These are phyloP conservation scores for Mystacornis crossleyi DNA, from an alignment of 2,113 vertebrate genomes.

Conservation along the genomic window DNA sequence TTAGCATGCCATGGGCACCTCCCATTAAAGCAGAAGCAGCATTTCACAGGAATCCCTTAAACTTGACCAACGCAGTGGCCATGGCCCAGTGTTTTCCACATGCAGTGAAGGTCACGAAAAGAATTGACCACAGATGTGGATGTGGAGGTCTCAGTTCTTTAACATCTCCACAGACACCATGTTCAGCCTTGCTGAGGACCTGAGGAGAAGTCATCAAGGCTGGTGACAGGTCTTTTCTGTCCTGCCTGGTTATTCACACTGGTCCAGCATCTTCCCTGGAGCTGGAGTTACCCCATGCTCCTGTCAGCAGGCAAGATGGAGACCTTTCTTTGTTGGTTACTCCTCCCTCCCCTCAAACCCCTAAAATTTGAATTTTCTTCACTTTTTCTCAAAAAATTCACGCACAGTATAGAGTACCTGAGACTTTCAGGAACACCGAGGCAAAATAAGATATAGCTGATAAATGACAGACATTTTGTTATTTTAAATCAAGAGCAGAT, in stretches of 20 bases:
- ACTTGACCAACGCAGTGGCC: background rate
- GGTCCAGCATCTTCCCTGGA: background rate
- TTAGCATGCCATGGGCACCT: background rate
- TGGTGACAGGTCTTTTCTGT: background rate
- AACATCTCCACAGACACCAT: background rate
- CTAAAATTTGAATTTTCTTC: background rate
- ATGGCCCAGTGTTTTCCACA: background rate
- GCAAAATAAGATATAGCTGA: background rate
- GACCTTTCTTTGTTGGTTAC: background rate
- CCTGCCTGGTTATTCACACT: background rate
- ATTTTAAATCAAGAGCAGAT: background rate
- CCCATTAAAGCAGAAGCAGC: background rate
- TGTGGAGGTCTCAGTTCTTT: background rate
- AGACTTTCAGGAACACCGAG: background rate
- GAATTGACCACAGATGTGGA: background rate
- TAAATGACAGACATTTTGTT: background rate
- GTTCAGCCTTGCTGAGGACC: background rate
- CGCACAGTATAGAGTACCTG: background rate
- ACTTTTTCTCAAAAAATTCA: background rate
- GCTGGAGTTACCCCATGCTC: background rate
- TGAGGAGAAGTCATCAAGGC: background rate
- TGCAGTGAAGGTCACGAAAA: background rate
- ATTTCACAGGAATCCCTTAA: background rate
- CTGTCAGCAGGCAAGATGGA: background rate
- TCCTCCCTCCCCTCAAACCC: background rate